Evolutionary conservation across 2,797 vertebrate species (phyloP), one percentile per base, ranked within the genome.

Genomic region (Paguma larvata): DNA sequence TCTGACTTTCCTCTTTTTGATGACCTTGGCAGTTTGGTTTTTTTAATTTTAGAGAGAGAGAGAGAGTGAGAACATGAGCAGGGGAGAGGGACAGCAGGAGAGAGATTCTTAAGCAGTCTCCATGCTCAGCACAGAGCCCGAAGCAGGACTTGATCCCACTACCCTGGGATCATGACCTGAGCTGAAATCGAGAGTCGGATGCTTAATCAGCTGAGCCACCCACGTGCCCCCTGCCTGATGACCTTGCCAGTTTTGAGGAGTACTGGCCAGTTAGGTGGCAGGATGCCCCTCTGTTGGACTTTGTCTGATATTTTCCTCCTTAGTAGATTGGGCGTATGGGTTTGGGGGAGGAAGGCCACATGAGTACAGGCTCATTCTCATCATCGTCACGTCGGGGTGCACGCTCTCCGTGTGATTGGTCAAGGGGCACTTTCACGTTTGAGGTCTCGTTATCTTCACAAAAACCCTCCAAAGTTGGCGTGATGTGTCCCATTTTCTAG

Each of bases 251-350:
- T 25, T 62, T 25, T 51, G 65, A 53, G 59, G 44, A 15, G 51
- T 3, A 0, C 27, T 32, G 19, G 11, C 79, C 30, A 27, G 65
- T 56, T 14, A 8, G 14, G n/a, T 46, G 38, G 56, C 14, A 72
- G 41, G 48, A 27, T 12, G 23, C 13, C 9, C 1, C 19, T n/a
- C 13, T 62, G 0, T 6, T 53, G 78, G 27, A 67, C 30, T 41
- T 16, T 59, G 63, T 56, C 72, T 88, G 7, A 13, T 8, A 3
- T n/a, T 75, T 86, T 56, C 16, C 30, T 56, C 72, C 2, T 3
- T 3, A 23, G 34, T 14, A 32, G 21, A 44, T 4, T 0, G 7
- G 51, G 62, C n/a, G 23, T 23, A 6, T 12, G 41, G 25, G 0
- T 38, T n/a, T 84, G 23, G 2, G 34, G 77, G 12, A 19, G 46